Percentiles rank a stretch among this genome's conserved stretches.
These are phyloP conservation scores for Drosophila ironensis DNA, from an alignment of 1,140 invertebrate species.

Conservation along the genomic window DNA sequence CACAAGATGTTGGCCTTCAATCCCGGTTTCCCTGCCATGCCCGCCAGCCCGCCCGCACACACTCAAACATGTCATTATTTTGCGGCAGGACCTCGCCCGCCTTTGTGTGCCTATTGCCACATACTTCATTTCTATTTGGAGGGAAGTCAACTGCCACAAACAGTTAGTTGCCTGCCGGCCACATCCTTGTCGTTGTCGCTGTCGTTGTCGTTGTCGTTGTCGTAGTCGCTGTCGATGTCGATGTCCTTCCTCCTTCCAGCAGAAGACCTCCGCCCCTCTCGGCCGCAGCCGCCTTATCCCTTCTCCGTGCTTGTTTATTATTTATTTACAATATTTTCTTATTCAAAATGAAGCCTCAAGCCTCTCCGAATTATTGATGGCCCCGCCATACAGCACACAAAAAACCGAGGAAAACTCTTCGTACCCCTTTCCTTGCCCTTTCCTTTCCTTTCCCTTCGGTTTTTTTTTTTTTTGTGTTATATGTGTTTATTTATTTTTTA, in stretches of 20 bases:
- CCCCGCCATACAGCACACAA: constrained; percentile 29
- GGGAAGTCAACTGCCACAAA: constrained; percentile 60
- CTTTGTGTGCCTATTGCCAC: constrained; percentile 48
- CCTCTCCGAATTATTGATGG: constrained; percentile 72
- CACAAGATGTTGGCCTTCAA: constrained; percentile 53
- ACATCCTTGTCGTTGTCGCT: constrained; percentile 34
- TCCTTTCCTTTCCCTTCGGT: constrained; percentile 15
- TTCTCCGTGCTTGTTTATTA: constrained; percentile 50
- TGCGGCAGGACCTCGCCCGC: neutral
- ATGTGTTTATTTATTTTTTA: neutral
- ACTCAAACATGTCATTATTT: neutral
- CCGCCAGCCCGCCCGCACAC: neutral
- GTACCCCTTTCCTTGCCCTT: neutral
- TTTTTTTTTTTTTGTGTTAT: constrained; percentile 14
- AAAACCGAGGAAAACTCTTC: constrained; percentile 12
- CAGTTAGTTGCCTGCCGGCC: constrained; percentile 56
- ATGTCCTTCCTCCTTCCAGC: neutral
- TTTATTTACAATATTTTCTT: constrained; percentile 80
- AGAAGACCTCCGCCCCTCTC: neutral
- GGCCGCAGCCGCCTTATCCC: neutral
- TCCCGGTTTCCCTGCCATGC: neutral
- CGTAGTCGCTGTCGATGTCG: constrained; percentile 7
- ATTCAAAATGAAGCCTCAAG: constrained; percentile 77
- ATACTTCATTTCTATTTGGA: constrained; percentile 59
- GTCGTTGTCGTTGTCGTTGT: constrained; percentile 20